These are phyloP conservation scores for Melopsittacus undulatus DNA, from an alignment of 2,797 vertebrate genomes.

Conservation along the genomic window DNA sequence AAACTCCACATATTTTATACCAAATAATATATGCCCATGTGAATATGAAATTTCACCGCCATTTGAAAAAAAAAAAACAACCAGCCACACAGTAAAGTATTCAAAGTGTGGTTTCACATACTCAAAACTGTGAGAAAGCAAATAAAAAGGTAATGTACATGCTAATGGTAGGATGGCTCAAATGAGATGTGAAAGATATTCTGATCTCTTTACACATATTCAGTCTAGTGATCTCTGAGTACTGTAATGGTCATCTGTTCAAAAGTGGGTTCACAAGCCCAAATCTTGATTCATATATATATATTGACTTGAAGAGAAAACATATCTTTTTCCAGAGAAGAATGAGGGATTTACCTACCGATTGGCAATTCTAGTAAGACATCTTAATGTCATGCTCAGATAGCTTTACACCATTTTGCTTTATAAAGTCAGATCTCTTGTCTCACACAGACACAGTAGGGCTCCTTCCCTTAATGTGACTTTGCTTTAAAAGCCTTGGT, in stretches of 20 bases:
- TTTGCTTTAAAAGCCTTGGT: background rate
- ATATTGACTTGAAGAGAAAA: background rate
- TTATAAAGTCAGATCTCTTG: background rate
- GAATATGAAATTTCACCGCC: background rate
- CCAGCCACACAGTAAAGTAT: background rate
- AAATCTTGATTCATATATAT: background rate
- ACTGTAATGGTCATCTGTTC: background rate
- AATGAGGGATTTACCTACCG: background rate
- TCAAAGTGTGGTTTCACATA: background rate
- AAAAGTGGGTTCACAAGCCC: background rate
- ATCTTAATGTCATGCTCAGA: background rate
- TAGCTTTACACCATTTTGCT: background rate
- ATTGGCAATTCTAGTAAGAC: background rate
- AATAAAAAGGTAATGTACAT: background rate
- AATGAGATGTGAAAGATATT: background rate
- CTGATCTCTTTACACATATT: background rate
- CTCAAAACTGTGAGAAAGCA: background rate
- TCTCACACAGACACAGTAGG: background rate
- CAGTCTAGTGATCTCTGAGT: background rate
- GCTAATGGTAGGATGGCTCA: background rate
- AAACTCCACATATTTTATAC: background rate
- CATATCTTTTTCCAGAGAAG: background rate
- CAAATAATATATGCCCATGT: background rate
- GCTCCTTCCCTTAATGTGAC: background rate
- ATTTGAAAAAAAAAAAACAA: background rate